phyloP scores from a whole-genome alignment of 2,888 invertebrate species.

The Clusia tigrina region DNA sequence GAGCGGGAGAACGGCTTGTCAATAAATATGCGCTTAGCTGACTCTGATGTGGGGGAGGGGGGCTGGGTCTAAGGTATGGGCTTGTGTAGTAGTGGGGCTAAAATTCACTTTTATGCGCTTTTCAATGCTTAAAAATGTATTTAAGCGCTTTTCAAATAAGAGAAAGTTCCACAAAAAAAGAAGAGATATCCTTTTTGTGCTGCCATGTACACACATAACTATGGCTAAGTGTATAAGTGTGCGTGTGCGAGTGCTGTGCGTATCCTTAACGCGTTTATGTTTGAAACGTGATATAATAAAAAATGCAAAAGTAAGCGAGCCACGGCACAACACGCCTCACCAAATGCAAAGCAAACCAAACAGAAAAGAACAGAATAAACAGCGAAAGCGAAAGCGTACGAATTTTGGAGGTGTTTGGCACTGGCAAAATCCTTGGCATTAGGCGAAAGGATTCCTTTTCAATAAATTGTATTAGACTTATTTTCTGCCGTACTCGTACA shows the following conservation, averaged over 20 bases:
- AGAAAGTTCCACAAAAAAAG: too few species aligned
- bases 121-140: constrained; percentile 38
- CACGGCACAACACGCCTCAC: neutral
- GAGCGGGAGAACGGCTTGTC: too few species aligned
- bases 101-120: neutral
- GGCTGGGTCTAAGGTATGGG: too few species aligned
- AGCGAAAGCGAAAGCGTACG: constrained; percentile 2
- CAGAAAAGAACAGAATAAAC: neutral
- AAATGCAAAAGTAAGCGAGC: constrained; percentile 15
- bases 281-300: constrained; percentile 57
- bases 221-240: constrained; percentile 1
- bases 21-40: too few species aligned
- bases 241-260: constrained; percentile 35
- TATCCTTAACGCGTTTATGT: constrained; percentile 54
- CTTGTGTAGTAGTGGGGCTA: too few species aligned
- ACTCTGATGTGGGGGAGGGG: too few species aligned
- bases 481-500: too few species aligned
- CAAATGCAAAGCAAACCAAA: constrained; percentile 12
- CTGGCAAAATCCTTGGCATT: constrained; percentile 13
- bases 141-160: constrained; percentile 51
- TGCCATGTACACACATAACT: neutral
- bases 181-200: neutral
- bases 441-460: constrained; percentile 19
- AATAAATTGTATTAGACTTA: constrained; percentile 17
- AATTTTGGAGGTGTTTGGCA: neutral